Base-by-base conservation (phyloP, 2,797 vertebrate species). In the Chanos chanos region DNA sequence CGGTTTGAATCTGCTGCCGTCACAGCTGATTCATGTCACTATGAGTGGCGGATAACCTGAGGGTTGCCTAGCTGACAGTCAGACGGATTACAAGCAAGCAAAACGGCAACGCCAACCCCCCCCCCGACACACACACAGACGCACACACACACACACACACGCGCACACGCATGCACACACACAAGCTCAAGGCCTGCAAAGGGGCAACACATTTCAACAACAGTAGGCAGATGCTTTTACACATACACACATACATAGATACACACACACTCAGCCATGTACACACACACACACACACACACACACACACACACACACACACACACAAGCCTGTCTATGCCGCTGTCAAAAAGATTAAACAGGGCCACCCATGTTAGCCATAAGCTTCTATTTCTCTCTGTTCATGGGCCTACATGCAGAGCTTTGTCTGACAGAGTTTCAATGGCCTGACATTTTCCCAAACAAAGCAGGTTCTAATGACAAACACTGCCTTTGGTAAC, bases 1-100 rank as follows among this genome's bases (percentile, higher is more conserved):
- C 87, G 73, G 72, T 83, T 85, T 78, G 84, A 83, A 81, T 81
- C 83, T 86, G 87, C 81, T 78, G 64, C 64, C 40, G 45, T 74
- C 85, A 41, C 75, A 74, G 82, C 79, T 83, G 81, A 85, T 91
- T 88, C 83, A 41, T 56, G 81, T 89, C 87, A 89, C 59, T 53
- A 5, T 83, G 89, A 89, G 81, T 89, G 91, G 88, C 89, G 89
- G 90, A 86, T 87, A 86, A 89, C 81, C 83, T 83, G 79, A 74
- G 83, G 87, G 82, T 88, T 76, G 75, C 82, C 81, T 81, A 83
- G 66, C 72, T 82, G 83, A 83, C 83, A 84, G 71, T 72, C 78
- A 81, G 83, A 87, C 74, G 81, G 83, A 86, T 88, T 86, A 89
- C 86, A 84, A 84, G 83, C 64, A 40, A 40, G 36, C 48, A 10